phyloP scores from a whole-genome alignment of 2,113 vertebrate species.

The Cichladusa arquata region DNA sequence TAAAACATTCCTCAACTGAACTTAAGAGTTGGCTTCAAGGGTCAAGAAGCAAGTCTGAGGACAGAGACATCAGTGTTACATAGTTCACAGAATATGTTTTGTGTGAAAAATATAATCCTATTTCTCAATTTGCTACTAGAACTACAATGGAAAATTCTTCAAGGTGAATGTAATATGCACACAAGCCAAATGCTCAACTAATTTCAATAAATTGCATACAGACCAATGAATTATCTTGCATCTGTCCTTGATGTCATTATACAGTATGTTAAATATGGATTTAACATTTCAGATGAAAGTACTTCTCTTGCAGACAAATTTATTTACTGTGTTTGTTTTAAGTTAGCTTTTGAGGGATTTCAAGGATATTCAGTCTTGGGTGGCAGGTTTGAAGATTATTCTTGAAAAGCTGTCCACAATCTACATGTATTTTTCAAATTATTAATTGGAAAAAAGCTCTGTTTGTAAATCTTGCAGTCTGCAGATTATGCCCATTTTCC shows the following conservation, averaged over 20 bases:
- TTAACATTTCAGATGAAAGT: neutral
- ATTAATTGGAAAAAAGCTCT: neutral
- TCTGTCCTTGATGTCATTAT: neutral
- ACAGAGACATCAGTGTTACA: neutral
- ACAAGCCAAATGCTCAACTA: neutral
- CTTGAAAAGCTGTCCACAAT: neutral
- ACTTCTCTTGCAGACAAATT: neutral
- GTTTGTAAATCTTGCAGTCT: neutral
- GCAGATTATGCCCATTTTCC: neutral
- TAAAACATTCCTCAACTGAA: neutral
- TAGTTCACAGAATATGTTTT: neutral
- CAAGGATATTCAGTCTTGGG: neutral
- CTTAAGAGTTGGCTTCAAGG: neutral
- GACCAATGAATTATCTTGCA: neutral
- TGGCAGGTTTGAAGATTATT: neutral
- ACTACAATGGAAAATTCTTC: neutral
- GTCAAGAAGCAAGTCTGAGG: neutral
- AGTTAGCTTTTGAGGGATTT: neutral
- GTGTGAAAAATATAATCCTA: neutral
- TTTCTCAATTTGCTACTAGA: neutral
- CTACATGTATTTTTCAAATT: neutral
- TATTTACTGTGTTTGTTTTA: neutral
- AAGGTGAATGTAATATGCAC: neutral
- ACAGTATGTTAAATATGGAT: neutral
- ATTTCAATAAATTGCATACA: neutral